Conservation (phyloP, 2,888 invertebrate genomes). For the Euspilapteryx auroguttella region DNA sequence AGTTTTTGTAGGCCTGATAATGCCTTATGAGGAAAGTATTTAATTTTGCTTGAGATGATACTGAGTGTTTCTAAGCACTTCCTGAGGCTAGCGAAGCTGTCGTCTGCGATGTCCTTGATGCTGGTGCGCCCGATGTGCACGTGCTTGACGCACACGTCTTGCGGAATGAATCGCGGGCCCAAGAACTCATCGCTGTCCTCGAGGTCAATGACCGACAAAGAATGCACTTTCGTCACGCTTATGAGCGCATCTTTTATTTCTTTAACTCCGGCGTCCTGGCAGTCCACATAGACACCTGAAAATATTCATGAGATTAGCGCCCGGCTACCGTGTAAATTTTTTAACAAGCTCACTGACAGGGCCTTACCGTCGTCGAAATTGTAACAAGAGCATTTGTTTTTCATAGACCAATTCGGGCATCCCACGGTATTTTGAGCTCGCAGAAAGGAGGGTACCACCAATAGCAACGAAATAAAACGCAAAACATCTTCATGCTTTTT, state of each 20-base stretch:
- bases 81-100: slow-evolving; percentile 70
- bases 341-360: background rate
- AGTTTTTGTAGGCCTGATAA: slow-evolving; percentile 73
- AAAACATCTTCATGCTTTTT: slow-evolving; percentile 36
- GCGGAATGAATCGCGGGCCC: slow-evolving; percentile 76
- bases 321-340: background rate
- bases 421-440: slow-evolving; percentile 54
- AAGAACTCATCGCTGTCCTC: slow-evolving; percentile 78
- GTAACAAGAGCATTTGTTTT: slow-evolving; percentile 86
- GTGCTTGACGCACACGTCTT: slow-evolving; percentile 70
- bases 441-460: slow-evolving; percentile 42
- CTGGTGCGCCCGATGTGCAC: slow-evolving; percentile 79
- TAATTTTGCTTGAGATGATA: slow-evolving; percentile 73
- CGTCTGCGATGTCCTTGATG: slow-evolving; percentile 69
- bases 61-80: slow-evolving; percentile 78
- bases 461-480: slow-evolving; percentile 42
- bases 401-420: slow-evolving; percentile 73
- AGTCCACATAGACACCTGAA: slow-evolving; percentile 80
- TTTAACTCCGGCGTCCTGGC: slow-evolving; percentile 76
- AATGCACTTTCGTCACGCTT: slow-evolving; percentile 71
- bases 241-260: slow-evolving; percentile 75
- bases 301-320: slow-evolving; percentile 10
- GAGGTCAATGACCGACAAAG: slow-evolving; percentile 84
- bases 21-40: slow-evolving; percentile 77
- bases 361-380: slow-evolving; percentile 83